Evolutionary conservation across 2,113 vertebrate genomes (phyloP).

Genomic region (Zosterops borbonicus): DNA sequence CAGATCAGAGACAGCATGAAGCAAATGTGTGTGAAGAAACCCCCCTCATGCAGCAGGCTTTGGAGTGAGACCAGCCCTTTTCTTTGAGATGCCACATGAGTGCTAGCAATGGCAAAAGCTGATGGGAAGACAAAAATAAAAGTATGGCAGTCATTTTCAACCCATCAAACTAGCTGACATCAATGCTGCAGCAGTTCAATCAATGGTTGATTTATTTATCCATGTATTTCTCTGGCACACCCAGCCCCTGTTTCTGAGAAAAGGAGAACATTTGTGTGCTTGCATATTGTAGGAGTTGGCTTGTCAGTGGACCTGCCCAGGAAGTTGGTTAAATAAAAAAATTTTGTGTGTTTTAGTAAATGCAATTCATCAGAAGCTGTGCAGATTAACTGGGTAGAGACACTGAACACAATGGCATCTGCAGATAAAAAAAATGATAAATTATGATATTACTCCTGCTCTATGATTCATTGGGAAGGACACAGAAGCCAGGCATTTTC

Average conservation of each 20-base stretch:
- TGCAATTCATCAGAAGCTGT: background rate
- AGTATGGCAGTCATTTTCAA: background rate
- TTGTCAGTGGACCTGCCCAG: background rate
- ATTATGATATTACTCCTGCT: slow-evolving; percentile 4
- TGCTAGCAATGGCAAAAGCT: background rate
- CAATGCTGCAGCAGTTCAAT: background rate
- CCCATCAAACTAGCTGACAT: background rate
- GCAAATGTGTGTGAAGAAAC: background rate
- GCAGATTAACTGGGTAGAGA: background rate
- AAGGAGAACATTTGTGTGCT: background rate
- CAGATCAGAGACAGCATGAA: background rate
- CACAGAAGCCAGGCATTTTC: background rate
- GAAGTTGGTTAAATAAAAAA: background rate
- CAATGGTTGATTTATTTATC: background rate
- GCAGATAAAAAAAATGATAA: slow-evolving; percentile 35
- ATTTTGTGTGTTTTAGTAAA: background rate
- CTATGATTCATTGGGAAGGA: slow-evolving; percentile 40
- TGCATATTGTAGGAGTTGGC: background rate
- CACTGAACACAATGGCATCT: background rate
- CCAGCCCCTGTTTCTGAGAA: background rate
- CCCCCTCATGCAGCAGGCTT: background rate
- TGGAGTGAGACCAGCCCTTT: background rate
- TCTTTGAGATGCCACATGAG: background rate
- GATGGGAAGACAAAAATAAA: background rate
- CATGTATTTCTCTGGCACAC: background rate